These are phyloP conservation scores for Cataglyphis altisquamis DNA, from an alignment of 2,888 invertebrate species.

Conservation along the genomic window DNA sequence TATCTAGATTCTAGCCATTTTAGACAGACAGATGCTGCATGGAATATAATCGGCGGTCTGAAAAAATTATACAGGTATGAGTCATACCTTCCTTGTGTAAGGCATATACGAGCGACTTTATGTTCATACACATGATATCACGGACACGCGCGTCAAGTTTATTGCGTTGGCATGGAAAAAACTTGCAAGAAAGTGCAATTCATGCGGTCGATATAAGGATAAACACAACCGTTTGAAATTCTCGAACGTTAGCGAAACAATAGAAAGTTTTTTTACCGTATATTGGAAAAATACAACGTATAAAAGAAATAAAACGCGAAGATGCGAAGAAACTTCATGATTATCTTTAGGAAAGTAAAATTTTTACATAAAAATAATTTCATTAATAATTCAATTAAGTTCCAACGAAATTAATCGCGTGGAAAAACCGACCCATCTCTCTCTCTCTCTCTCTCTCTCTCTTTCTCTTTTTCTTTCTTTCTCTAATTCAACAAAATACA, in stretches of 20 bases:
- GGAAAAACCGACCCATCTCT: too few species aligned
- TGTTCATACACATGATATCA: background rate
- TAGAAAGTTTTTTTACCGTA: background rate
- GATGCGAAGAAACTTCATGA: too few species aligned
- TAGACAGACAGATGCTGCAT: background rate
- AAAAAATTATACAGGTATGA: background rate
- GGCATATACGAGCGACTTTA: background rate
- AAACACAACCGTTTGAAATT: background rate
- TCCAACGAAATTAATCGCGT: too few species aligned
- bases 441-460: too few species aligned
- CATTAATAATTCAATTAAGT: too few species aligned
- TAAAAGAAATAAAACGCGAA: background rate
- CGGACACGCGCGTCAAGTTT: background rate
- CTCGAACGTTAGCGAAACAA: background rate
- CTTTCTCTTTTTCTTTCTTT: too few species aligned
- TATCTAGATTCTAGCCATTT: background rate
- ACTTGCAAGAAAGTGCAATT: conserved; percentile 2
- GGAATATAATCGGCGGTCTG: background rate
- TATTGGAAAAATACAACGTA: background rate
- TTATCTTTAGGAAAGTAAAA: too few species aligned
- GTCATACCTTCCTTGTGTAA: background rate
- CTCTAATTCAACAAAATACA: too few species aligned
- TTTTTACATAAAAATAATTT: background rate
- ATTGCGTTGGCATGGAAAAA: background rate
- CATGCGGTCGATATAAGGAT: conserved; percentile 21